Percentiles rank a stretch among this genome's conserved stretches.
phyloP scores from a whole-genome alignment of 2,797 vertebrate species.

The Pseudotriccus pelzelni region DNA sequence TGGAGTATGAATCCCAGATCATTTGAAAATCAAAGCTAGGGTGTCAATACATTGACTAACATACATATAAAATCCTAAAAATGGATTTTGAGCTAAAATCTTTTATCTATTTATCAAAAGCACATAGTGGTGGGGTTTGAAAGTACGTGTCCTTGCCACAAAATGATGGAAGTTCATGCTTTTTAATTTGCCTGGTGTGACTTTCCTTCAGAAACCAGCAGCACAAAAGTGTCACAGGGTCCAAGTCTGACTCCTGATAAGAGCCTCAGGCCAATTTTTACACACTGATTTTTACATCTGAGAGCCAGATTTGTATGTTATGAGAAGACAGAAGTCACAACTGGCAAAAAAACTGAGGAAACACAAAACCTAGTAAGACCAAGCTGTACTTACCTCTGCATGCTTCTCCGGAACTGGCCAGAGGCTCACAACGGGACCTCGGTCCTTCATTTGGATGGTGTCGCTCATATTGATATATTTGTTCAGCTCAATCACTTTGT shows the following conservation, averaged over 20 bases:
- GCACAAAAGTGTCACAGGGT: not conserved
- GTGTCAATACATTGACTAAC: not conserved
- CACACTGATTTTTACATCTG: not conserved
- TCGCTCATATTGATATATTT: slow-evolving; percentile 83
- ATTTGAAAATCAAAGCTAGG: not conserved
- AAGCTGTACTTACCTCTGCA: slow-evolving; percentile 73
- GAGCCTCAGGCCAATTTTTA: not conserved
- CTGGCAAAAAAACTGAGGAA: not conserved
- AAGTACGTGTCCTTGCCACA: rapidly evolving
- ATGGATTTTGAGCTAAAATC: not conserved
- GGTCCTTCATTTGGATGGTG: slow-evolving; percentile 88
- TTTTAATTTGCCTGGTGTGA: not conserved
- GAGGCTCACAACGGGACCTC: slow-evolving; percentile 89
- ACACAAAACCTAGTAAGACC: not conserved
- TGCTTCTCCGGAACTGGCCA: slow-evolving; percentile 84
- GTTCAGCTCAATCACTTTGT: slow-evolving; percentile 90
- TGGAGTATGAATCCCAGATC: not conserved
- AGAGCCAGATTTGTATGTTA: not conserved
- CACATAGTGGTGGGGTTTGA: not conserved
- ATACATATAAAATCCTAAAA: not conserved
- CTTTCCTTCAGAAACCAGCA: not conserved
- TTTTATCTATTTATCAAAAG: not conserved
- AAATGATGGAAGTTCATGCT: not conserved
- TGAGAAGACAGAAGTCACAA: not conserved
- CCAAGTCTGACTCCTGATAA: not conserved